Conservation (phyloP, 2,113 vertebrate species). For the Gulo gulo region DNA sequence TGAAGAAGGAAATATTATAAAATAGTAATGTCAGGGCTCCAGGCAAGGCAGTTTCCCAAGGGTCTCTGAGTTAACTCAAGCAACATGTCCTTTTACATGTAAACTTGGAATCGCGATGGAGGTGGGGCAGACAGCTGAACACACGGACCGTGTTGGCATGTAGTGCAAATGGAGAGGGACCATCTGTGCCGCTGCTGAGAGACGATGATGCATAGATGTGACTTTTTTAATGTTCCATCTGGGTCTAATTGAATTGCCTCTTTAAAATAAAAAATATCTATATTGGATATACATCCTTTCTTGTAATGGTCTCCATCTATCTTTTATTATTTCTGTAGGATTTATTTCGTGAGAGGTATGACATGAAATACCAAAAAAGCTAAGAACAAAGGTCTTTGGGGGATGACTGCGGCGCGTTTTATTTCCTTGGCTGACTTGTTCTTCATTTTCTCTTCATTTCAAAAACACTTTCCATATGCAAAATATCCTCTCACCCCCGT, state of each 20-base stretch:
- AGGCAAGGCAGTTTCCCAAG: not conserved
- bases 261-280: conserved; percentile 50
- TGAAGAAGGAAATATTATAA: conserved; percentile 38
- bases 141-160: not conserved
- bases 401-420: not conserved
- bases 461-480: conserved; percentile 35
- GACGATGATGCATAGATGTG: conserved; percentile 35
- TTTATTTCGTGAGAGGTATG: not conserved
- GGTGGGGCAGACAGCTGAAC: not conserved
- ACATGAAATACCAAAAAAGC: not conserved
- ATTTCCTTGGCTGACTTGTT: not conserved
- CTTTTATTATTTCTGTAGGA: not conserved
- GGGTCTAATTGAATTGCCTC: conserved; percentile 40
- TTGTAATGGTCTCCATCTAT: not conserved
- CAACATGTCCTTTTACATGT: not conserved
- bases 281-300: conserved; percentile 16
- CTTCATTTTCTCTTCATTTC: conserved; percentile 42
- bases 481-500: not conserved
- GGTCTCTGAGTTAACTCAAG: conserved; percentile 33
- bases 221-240: conserved; percentile 64
- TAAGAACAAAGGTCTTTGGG: not conserved
- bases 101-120: not conserved
- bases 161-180: not conserved
- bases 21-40: not conserved
- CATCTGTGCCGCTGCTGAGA: conserved; percentile 60